Evolutionary conservation across 2,113 vertebrate genomes (phyloP), one percentile per base, ranked within the genome.

Genomic region (Rutilus rutilus): DNA sequence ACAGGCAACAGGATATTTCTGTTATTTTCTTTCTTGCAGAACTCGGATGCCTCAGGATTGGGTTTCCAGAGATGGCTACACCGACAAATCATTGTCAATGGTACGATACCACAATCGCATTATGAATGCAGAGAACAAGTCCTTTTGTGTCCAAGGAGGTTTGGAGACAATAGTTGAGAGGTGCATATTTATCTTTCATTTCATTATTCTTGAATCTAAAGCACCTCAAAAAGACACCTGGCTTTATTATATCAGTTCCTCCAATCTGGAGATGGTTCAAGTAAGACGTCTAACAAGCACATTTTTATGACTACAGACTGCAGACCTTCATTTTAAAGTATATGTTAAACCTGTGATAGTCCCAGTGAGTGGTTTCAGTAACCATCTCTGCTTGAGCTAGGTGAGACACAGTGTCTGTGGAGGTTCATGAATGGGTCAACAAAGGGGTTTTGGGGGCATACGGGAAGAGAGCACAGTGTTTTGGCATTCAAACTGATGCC

Each of bases 41-140:
- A 79, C 52, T 89, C 81, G 90, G 88, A 91, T 82, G 73, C 76
- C 86, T 82, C 36, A 45, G 88, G 86, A 80, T 92, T 90, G 39
- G 84, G 85, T 93, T 91, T 91, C 91, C 85, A 82, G 82, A 91
- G 88, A 87, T 85, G 85, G 89, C 85, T 88, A 4, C 27, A 74
- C 82, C 88, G 87, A 89, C 85, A 86, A 86, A 60, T 89, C 88
- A 89, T 90, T 92, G 85, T 91, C 86, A 85, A 83, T 78, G 78
- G 79, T 83, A 82, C 75, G 83, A 85, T 90, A 85, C 92, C 91
- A 89, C 86, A 91, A 90, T 89, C 69, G 62, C 50, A 76, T 87
- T 62, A 88, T 86, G 90, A 91, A 88, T 85, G 14, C 36, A 78
- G 36, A 87, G 82, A 92, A 93, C 88, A 88, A 92, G 90, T 87